Conservation (phyloP, 1,140 invertebrate species). For the Atta cephalotes region DNA sequence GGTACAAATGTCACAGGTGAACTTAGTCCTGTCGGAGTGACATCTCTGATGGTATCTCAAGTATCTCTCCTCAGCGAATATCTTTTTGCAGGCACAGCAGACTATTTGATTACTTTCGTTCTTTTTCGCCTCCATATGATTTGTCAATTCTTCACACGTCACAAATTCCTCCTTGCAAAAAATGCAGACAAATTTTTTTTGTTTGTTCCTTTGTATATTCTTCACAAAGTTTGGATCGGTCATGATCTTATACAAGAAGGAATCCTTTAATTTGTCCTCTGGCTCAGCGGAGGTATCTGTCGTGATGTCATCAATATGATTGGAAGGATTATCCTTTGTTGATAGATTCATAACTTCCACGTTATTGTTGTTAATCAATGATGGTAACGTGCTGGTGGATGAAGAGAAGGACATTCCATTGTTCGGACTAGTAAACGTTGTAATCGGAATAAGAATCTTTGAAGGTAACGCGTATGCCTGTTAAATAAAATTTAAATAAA, state of each 20-base stretch:
- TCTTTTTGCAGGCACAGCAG: constrained; percentile 82
- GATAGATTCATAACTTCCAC: constrained; percentile 58
- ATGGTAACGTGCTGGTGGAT: constrained; percentile 16
- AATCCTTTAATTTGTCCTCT: constrained; percentile 74
- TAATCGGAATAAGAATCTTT: constrained; percentile 2
- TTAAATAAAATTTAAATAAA: not conserved
- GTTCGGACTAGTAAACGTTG: not conserved
- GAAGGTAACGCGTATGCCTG: constrained; percentile 25
- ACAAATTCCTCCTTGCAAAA: constrained; percentile 80
- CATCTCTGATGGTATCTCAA: constrained; percentile 81
- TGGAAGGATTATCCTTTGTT: constrained; percentile 56
- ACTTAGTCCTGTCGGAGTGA: constrained; percentile 80
- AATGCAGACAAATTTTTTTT: constrained; percentile 71
- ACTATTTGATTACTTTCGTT: constrained; percentile 75
- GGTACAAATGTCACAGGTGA: constrained; percentile 81
- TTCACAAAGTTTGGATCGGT: constrained; percentile 80
- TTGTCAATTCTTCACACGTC: constrained; percentile 69
- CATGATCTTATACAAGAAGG: constrained; percentile 82
- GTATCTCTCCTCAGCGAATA: constrained; percentile 80
- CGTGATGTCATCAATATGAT: not conserved
- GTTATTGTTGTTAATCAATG: constrained; percentile 54
- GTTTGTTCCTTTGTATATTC: constrained; percentile 72
- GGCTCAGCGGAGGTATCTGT: not conserved
- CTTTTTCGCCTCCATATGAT: constrained; percentile 76
- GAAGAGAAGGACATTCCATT: constrained; percentile 25